Conservation (phyloP, 2,113 vertebrate genomes). For the Anguilla japonica region DNA sequence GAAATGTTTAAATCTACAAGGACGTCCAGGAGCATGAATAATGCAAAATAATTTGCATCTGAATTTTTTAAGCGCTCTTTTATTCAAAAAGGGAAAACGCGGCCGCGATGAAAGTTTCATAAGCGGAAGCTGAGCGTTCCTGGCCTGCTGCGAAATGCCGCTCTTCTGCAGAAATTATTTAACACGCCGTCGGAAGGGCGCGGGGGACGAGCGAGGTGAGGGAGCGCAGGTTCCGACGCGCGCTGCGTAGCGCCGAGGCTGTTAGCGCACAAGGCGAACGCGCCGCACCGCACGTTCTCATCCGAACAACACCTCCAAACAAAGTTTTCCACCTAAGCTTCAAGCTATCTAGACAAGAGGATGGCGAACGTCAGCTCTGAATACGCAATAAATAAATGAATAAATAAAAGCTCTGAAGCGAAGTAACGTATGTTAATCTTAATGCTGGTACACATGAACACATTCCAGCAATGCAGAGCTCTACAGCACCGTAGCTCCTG, state of each 20-base stretch:
- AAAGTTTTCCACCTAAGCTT: not conserved
- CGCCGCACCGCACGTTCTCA: not conserved
- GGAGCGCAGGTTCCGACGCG: not conserved
- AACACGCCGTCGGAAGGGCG: conserved; percentile 77
- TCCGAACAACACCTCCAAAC: not conserved
- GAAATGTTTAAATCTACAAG: conserved; percentile 99
- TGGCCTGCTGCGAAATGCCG: conserved; percentile 76
- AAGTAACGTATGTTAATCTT: not conserved
- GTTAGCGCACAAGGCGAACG: not conserved
- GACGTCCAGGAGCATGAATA: conserved; percentile 95
- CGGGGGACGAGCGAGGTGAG: conserved; percentile 48
- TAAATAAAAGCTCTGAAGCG: not conserved
- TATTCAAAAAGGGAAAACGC: conserved; percentile 93
- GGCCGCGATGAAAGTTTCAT: conserved; percentile 88
- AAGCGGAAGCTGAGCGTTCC: conserved; percentile 82
- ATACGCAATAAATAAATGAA: not conserved
- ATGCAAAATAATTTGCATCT: conserved; percentile 99
- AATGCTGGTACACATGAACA: too few species aligned
- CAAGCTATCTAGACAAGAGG: not conserved
- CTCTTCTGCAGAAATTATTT: conserved; percentile 79
- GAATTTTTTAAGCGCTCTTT: conserved; percentile 99
- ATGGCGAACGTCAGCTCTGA: not conserved
- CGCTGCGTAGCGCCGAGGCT: not conserved
- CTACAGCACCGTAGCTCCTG: not conserved
- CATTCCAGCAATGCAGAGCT: not conserved